Conservation (phyloP, 2,113 vertebrate genomes). For the Nibea coibor region DNA sequence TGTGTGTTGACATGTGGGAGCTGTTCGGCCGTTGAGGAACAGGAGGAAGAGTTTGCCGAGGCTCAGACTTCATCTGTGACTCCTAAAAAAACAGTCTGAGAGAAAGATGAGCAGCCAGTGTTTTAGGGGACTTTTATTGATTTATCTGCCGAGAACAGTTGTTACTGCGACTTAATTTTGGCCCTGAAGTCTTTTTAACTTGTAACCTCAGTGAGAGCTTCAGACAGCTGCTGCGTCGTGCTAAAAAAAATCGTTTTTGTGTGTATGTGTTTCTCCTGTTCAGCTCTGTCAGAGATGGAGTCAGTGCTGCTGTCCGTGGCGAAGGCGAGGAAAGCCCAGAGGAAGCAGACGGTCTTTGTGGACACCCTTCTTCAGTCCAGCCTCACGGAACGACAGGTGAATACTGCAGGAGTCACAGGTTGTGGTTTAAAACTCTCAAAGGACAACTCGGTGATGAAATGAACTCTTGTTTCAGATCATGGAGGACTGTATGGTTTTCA, state of each 20-base stretch:
- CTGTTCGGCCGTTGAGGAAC: neutral
- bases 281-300: conserved; percentile 93
- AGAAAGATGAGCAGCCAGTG: neutral
- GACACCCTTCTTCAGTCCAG: conserved; percentile 90
- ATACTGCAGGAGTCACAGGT: neutral
- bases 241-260: neutral
- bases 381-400: conserved; percentile 93
- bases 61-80: conserved; percentile 22
- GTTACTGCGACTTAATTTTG: neutral
- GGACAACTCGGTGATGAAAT: neutral
- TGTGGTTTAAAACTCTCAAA: neutral
- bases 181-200: neutral
- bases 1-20: conserved; percentile 6
- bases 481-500: conserved; percentile 98
- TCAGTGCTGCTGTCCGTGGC: conserved; percentile 88
- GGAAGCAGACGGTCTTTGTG: conserved; percentile 85
- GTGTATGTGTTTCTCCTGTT: neutral
- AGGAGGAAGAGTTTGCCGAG: conserved; percentile 38
- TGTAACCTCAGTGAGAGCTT: neutral
- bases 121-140: neutral
- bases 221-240: neutral
- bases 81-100: neutral
- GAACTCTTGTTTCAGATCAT: conserved; percentile 84
- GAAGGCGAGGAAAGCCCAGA: conserved; percentile 87
- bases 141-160: conserved; percentile 3